Conservation (phyloP, 2,113 vertebrate genomes). For the Toxotes chatareus region DNA sequence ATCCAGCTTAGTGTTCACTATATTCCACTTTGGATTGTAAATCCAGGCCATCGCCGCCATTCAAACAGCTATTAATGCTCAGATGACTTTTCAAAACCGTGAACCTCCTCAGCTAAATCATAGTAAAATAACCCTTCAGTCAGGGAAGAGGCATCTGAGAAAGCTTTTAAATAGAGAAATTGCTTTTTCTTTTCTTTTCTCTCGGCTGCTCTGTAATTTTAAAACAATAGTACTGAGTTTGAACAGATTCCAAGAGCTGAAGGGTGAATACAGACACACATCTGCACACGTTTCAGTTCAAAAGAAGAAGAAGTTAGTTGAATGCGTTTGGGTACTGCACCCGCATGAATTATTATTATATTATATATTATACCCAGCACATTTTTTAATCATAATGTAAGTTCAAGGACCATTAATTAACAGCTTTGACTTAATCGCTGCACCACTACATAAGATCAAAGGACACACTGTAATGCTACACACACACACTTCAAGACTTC, state of each 20-base stretch:
- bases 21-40: constrained; percentile 35
- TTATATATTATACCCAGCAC: fast-evolving
- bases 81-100: constrained; percentile 16
- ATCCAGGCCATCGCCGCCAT: neutral
- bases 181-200: too few relatives aligned
- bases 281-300: neutral
- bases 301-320: neutral
- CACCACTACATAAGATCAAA: too few relatives aligned
- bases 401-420: neutral
- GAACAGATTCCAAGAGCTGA: neutral
- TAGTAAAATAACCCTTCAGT: constrained; percentile 25
- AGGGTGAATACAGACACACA: neutral
- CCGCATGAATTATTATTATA: neutral
- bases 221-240: too few relatives aligned
- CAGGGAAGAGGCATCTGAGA: constrained; percentile 13
- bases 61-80: constrained; percentile 21
- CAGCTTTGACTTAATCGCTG: neutral
- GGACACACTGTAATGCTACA: too few relatives aligned
- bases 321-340: neutral
- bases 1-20: constrained; percentile 40
- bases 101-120: constrained; percentile 40
- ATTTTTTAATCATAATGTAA: neutral
- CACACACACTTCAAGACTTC: too few relatives aligned
- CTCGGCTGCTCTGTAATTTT: too few relatives aligned
- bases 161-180: neutral